phyloP scores from a whole-genome alignment of 1,140 invertebrate genomes.

The Drosophila burlai region DNA sequence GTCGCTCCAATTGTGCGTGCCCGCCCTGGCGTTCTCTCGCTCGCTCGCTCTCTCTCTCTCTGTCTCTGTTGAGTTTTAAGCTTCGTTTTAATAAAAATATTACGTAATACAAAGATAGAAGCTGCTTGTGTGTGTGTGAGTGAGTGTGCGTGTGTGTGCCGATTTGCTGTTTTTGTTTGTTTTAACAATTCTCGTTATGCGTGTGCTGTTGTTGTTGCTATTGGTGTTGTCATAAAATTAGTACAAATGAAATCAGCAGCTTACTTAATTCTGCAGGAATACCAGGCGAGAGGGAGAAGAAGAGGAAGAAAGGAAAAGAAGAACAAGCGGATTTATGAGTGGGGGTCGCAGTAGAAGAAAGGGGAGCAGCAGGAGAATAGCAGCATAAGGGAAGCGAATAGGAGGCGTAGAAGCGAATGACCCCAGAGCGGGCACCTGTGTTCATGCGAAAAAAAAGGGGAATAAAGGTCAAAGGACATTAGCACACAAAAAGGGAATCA shows the following conservation, averaged over 20 bases:
- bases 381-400: not conserved
- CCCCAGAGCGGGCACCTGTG: constrained; percentile 50
- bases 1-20: constrained; percentile 40
- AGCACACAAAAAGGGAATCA: constrained; percentile 15
- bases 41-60: constrained; percentile 25
- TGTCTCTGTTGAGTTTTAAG: constrained; percentile 63
- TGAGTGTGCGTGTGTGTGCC: constrained; percentile 28
- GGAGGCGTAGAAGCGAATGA: constrained; percentile 60
- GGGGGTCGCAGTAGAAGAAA: constrained; percentile 1
- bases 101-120: constrained; percentile 80
- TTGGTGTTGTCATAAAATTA: constrained; percentile 49
- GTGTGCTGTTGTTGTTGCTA: constrained; percentile 11
- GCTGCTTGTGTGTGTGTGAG: constrained; percentile 23
- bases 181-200: constrained; percentile 50
- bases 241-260: constrained; percentile 56
- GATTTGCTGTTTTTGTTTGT: constrained; percentile 55
- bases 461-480: constrained; percentile 78
- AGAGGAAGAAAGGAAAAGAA: not conserved
- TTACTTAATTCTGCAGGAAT: constrained; percentile 16
- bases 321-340: constrained; percentile 1
- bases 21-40: constrained; percentile 24
- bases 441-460: constrained; percentile 24
- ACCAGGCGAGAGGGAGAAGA: not conserved
- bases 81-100: constrained; percentile 82
- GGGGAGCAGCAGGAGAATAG: not conserved